Evolutionary conservation across 2,888 invertebrate species (phyloP).

Genomic region (Acleris sparsana): DNA sequence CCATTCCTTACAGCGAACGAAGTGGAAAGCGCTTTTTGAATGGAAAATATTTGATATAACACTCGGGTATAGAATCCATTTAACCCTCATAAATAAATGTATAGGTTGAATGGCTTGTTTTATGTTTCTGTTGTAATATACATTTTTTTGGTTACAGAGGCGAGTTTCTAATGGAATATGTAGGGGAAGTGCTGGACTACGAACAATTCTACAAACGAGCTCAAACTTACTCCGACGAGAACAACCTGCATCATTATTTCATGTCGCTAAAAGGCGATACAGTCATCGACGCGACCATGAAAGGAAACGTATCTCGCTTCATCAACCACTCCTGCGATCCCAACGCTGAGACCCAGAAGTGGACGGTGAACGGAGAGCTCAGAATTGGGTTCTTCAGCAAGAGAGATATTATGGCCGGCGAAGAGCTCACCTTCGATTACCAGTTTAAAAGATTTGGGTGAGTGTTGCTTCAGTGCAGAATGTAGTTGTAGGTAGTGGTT

Average conservation of each 20-base stretch:
- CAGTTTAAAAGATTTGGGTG: slow-evolving; percentile 98
- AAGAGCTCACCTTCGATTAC: slow-evolving; percentile 99
- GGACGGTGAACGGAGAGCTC: slow-evolving; percentile 96
- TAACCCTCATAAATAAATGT: no score
- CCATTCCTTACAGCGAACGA: no score
- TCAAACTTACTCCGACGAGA: slow-evolving; percentile 93
- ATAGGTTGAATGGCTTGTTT: no score
- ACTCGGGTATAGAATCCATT: no score
- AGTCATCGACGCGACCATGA: slow-evolving; percentile 96
- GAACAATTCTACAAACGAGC: slow-evolving; percentile 95
- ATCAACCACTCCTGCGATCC: slow-evolving; percentile 99
- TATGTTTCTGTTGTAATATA: no score
- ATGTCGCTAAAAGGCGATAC: slow-evolving; percentile 96
- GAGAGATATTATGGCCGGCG: slow-evolving; percentile 90
- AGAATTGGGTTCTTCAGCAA: slow-evolving; percentile 98
- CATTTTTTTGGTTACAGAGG: slow-evolving; percentile 84
- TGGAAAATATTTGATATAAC: no score
- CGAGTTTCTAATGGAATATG: slow-evolving; percentile 98
- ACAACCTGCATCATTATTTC: slow-evolving; percentile 97
- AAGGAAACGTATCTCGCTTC: slow-evolving; percentile 98
- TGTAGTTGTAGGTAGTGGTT: slow-evolving; percentile 5
- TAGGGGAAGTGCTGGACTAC: slow-evolving; percentile 97
- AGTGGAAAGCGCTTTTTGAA: no score
- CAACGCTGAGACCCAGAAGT: slow-evolving; percentile 99
- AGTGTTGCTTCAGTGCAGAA: slow-evolving; percentile 47